Base-by-base conservation (phyloP, 2,888 invertebrate genomes). In the Graphium colonna region DNA sequence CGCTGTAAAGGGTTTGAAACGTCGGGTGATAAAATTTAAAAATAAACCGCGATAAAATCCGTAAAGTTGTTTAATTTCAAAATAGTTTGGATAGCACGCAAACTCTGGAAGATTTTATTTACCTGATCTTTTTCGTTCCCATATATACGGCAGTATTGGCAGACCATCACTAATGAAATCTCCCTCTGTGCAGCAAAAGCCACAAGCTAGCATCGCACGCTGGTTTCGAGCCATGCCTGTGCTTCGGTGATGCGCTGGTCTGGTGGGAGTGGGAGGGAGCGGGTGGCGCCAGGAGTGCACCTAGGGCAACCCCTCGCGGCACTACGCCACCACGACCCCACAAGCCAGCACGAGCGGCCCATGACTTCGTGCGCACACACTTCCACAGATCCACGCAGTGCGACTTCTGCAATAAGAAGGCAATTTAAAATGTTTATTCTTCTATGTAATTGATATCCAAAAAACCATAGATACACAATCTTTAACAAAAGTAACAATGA, bases 371-470 rank as follows among this genome's bases (percentile, higher is more conserved):
- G 51, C 91, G 96, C 51, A 96, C 96, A 1, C 97, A 97, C 78
- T 97, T 98, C 74, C 94, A 96, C 72, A 92, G 96, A 52, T 95
- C 96, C 0, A 97, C 97, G 1, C 95, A 96, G 73, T 98, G 98
- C 75, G 96, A 97, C 77, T 97, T 97, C 78, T 98, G 98, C 84
- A 95, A 95, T 56, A 97, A 97, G 75, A 98, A 98, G 93, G 96
- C 95, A 68, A 63, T 56, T n/a, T n/a, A n/a, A n/a, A n/a, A n/a
- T n/a, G n/a, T n/a, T n/a, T n/a, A n/a, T n/a, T n/a, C n/a, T n/a
- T n/a, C n/a, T n/a, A n/a, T n/a, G n/a, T n/a, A n/a, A n/a, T n/a
- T n/a, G n/a, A n/a, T n/a, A n/a, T n/a, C n/a, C n/a, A n/a, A n/a
- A n/a, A n/a, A n/a, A n/a, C n/a, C n/a, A n/a, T n/a, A n/a, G n/a